phyloP scores from a whole-genome alignment of 2,113 vertebrate genomes.

The Poeciliopsis retropinna region DNA sequence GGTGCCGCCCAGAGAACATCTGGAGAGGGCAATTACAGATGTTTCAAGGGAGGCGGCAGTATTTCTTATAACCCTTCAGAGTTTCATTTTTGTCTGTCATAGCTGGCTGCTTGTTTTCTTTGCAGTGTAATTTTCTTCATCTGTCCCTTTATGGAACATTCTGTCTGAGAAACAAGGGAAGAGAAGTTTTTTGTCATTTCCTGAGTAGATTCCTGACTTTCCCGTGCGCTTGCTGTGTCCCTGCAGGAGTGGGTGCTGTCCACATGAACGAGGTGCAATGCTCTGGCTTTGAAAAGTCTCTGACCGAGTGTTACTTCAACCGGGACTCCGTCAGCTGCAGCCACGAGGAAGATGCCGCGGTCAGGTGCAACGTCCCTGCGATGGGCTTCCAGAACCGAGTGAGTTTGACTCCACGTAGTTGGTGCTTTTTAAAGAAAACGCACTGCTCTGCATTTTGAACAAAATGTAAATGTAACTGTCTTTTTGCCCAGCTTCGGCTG shows the following conservation, averaged over 20 bases:
- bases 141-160: slow-evolving; percentile 29
- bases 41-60: slow-evolving; percentile 46
- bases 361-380: slow-evolving; percentile 89
- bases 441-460: neutral
- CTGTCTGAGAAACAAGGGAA: slow-evolving; percentile 22
- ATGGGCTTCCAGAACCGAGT: slow-evolving; percentile 96
- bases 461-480: neutral
- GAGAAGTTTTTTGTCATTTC: neutral
- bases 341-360: slow-evolving; percentile 91
- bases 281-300: slow-evolving; percentile 90
- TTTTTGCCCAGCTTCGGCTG: slow-evolving; percentile 85
- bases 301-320: slow-evolving; percentile 93
- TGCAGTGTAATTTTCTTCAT: neutral
- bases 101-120: slow-evolving; percentile 40
- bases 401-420: slow-evolving; percentile 26
- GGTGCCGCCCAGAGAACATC: neutral
- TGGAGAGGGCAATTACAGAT: slow-evolving; percentile 23
- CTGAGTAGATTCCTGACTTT: neutral
- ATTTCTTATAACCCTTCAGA: slow-evolving; percentile 27
- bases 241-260: slow-evolving; percentile 89
- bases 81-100: slow-evolving; percentile 40
- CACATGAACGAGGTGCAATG: slow-evolving; percentile 93
- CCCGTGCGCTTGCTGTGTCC: slow-evolving; percentile 1
- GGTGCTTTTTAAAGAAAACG: neutral
- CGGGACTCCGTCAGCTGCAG: slow-evolving; percentile 85